Percentiles rank a stretch among this genome's conserved stretches.
Conservation (phyloP, 2,113 vertebrate genomes). For the Corydoras maculifer region DNA sequence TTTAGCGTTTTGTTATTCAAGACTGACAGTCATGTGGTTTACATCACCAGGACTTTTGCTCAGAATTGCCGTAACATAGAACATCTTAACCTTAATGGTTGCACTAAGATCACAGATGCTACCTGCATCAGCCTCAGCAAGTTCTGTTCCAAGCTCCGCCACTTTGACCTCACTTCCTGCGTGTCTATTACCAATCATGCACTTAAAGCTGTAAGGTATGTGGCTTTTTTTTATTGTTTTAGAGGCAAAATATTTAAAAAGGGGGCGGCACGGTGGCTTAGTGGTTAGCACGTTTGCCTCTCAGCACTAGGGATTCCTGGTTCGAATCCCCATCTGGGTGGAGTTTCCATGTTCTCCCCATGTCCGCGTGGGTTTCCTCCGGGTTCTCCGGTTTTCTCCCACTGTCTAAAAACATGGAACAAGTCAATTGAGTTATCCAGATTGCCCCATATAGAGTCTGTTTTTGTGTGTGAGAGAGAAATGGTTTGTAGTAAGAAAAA, state of each 20-base stretch:
- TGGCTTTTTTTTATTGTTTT: neutral
- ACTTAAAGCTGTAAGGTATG: conserved; percentile 87
- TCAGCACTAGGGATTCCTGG: too few relatives aligned
- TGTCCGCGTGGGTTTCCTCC: too few relatives aligned
- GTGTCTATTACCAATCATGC: conserved; percentile 90
- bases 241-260: neutral
- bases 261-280: too few relatives aligned
- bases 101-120: conserved; percentile 95
- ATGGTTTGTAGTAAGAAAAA: too few relatives aligned
- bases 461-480: too few relatives aligned
- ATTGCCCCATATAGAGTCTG: too few relatives aligned
- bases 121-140: conserved; percentile 93
- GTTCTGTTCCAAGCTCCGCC: conserved; percentile 90
- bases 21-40: conserved; percentile 25
- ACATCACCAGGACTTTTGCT: conserved; percentile 80
- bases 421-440: too few relatives aligned
- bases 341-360: too few relatives aligned
- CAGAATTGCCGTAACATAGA: conserved; percentile 97
- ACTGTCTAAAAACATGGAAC: too few relatives aligned
- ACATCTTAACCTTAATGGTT: conserved; percentile 88
- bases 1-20: neutral
- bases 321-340: too few relatives aligned
- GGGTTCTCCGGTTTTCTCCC: too few relatives aligned
- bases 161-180: conserved; percentile 90
- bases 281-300: too few relatives aligned